A percentile compares a stretch with the other conserved stretches of the same genome.
Conservation (phyloP, 2,888 invertebrate genomes). For the Plagodis pulveraria region DNA sequence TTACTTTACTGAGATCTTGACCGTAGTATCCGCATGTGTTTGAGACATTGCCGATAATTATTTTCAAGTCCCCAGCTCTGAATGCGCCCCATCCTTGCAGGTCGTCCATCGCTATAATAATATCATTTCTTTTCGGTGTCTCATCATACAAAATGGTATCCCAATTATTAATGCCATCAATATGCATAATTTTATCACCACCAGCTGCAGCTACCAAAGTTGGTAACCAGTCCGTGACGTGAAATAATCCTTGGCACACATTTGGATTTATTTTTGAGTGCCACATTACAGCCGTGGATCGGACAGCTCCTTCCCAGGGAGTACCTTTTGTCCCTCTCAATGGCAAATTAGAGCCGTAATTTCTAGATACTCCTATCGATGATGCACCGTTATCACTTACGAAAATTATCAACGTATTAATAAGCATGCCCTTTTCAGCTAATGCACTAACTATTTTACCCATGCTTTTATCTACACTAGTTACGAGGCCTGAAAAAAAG, state of each 20-base stretch:
- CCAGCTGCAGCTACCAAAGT: conserved; percentile 82
- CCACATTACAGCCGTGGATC: conserved; percentile 89
- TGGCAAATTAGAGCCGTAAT: conserved; percentile 90
- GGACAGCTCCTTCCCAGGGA: conserved; percentile 92
- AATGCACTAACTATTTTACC: conserved; percentile 89
- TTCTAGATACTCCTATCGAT: conserved; percentile 86
- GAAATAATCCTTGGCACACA: conserved; percentile 83
- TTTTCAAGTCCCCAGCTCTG: conserved; percentile 59
- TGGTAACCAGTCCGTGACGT: conserved; percentile 92
- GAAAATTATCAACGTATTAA: conserved; percentile 92
- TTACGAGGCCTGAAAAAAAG: conserved; percentile 81
- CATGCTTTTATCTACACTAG: conserved; percentile 91
- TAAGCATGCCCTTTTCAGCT: conserved; percentile 86
- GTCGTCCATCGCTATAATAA: conserved; percentile 82
- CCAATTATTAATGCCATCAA: conserved; percentile 89
- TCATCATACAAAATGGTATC: conserved; percentile 74
- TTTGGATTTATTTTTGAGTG: conserved; percentile 77
- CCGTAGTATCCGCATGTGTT: conserved; percentile 46
- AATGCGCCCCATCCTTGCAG: conserved; percentile 62
- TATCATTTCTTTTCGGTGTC: conserved; percentile 66
- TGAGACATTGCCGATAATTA: conserved; percentile 52
- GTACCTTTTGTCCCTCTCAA: conserved; percentile 90
- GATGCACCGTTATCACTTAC: conserved; percentile 94
- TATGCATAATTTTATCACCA: conserved; percentile 28
- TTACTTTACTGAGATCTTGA: conserved; percentile 41